These are phyloP conservation scores for Chaenogobius annularis DNA, from an alignment of 2,113 vertebrate species.

Conservation along the genomic window DNA sequence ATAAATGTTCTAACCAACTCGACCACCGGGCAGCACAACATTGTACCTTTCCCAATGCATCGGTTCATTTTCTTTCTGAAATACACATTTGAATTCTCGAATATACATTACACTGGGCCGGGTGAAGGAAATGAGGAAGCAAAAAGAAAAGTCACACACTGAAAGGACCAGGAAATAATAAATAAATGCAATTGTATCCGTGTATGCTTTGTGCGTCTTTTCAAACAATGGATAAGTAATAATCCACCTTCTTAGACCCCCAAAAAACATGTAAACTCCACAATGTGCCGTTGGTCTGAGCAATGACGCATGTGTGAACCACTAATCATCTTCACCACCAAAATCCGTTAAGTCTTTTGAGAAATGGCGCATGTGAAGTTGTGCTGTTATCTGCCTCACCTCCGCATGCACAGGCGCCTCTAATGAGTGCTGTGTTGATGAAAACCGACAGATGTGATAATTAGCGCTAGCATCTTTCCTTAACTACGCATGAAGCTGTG, in stretches of 20 bases:
- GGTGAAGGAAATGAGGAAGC: too few species aligned
- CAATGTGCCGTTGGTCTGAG: neutral
- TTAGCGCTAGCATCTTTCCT: constrained; percentile 39
- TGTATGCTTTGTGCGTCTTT: neutral
- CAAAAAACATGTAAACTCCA: neutral
- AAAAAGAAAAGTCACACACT: too few species aligned
- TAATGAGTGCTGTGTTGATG: constrained; percentile 39
- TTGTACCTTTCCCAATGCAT: too few species aligned
- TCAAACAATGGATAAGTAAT: neutral
- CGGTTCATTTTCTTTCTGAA: too few species aligned
- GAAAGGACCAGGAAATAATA: too few species aligned
- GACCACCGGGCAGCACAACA: too few species aligned
- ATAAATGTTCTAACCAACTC: too few species aligned
- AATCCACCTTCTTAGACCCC: neutral
- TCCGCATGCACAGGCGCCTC: constrained; percentile 43
- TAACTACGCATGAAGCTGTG: constrained; percentile 18
- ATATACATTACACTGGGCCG: too few species aligned
- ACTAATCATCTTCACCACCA: constrained; percentile 32
- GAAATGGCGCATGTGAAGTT: constrained; percentile 36
- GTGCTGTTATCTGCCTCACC: constrained; percentile 40
- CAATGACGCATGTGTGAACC: constrained; percentile 39
- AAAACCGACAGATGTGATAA: constrained; percentile 61
- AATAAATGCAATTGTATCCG: too few species aligned
- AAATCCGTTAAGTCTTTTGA: constrained; percentile 45
- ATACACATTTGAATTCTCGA: too few species aligned